Conservation (phyloP, 2,797 vertebrate genomes). For the Syndactyla subalaris region DNA sequence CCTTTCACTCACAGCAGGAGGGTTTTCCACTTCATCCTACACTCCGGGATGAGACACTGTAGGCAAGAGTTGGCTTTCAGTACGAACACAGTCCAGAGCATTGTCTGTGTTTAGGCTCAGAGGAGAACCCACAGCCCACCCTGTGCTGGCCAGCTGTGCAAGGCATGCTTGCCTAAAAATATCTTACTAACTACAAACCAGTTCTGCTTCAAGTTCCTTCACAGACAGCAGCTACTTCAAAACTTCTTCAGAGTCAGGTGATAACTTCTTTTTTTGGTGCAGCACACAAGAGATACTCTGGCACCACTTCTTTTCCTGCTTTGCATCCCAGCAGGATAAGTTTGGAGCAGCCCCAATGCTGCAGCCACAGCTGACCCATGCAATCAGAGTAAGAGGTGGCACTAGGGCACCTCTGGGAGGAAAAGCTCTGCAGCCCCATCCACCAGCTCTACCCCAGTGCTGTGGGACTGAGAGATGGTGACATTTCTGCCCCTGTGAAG, state of each 20-base stretch:
- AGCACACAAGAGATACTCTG: neutral
- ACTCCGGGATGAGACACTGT: neutral
- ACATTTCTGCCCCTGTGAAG: rapidly evolving
- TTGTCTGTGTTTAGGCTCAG: neutral
- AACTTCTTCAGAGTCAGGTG: neutral
- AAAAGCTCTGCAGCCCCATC: neutral
- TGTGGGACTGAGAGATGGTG: rapidly evolving
- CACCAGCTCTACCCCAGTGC: neutral
- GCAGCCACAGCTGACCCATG: neutral
- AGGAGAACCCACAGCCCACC: neutral
- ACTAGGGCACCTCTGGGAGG: neutral
- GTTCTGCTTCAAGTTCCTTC: neutral
- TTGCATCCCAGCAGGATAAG: neutral
- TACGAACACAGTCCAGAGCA: neutral
- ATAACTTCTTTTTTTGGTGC: neutral
- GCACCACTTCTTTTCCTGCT: neutral
- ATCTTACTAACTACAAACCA: neutral
- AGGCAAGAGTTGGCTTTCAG: neutral
- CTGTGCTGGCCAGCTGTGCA: neutral
- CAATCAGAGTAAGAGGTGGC: neutral
- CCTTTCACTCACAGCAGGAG: neutral
- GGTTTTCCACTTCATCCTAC: neutral
- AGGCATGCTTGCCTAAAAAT: neutral
- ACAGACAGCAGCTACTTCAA: neutral
- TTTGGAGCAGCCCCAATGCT: neutral